Evolutionary conservation across 2,888 invertebrate species (phyloP).

Genomic region (Anthophora plumipes): DNA sequence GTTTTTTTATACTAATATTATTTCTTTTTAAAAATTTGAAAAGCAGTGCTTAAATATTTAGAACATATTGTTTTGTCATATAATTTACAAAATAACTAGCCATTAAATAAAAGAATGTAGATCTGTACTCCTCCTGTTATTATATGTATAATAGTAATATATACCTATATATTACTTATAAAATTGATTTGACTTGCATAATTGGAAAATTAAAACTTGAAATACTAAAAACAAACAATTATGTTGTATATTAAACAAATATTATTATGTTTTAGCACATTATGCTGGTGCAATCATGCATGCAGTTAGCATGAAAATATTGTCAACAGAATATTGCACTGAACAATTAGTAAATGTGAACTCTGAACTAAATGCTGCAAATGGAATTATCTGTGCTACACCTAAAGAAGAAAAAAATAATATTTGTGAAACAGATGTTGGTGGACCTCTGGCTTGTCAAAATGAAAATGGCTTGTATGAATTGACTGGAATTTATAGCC

Average conservation of each 20-base stretch:
- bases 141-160: too few relatives aligned
- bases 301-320: slow-evolving; percentile 88
- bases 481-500: slow-evolving; percentile 91
- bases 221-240: neutral
- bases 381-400: slow-evolving; percentile 90
- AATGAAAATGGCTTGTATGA: slow-evolving; percentile 89
- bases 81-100: too few relatives aligned
- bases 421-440: slow-evolving; percentile 92
- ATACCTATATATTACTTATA: too few relatives aligned
- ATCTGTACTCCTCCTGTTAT: too few relatives aligned
- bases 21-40: too few relatives aligned
- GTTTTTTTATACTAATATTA: too few relatives aligned
- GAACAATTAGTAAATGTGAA: slow-evolving; percentile 86
- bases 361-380: slow-evolving; percentile 87
- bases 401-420: slow-evolving; percentile 88
- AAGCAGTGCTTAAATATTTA: too few relatives aligned
- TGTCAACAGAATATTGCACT: slow-evolving; percentile 88
- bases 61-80: too few relatives aligned
- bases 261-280: slow-evolving; percentile 86
- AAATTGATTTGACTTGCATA: too few relatives aligned
- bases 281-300: slow-evolving; percentile 91
- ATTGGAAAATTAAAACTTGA: neutral
- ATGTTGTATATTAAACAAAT: neutral
- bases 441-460: slow-evolving; percentile 93
- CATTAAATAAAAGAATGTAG: too few relatives aligned